Base-by-base conservation (phyloP, 2,113 vertebrate species). In the crab-eating macaque (Macaca fascicularis) region DNA sequence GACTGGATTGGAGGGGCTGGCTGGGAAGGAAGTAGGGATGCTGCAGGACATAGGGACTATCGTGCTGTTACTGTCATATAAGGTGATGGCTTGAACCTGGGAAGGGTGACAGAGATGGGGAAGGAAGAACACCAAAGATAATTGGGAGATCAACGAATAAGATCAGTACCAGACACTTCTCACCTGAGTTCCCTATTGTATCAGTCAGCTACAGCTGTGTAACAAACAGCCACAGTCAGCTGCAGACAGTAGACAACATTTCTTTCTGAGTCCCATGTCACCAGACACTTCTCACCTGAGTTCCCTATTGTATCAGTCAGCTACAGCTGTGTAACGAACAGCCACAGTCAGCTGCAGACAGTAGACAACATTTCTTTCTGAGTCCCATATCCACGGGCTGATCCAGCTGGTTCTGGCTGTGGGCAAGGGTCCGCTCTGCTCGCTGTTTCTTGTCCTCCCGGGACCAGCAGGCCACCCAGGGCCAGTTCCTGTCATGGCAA, bases 401-500 rank as follows among this genome's bases (percentile, higher is more conserved):
- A 19, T 38, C 69, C 59, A 0, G 59, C n/a, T 48, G 84, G 20
- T 76, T 48, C 23, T 0, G 25, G 78, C 52, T 2, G 20, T 10
- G 70, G 30, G 22, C 1, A 5, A 23, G 27, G 27, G 10, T 35
- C 23, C 0, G 19, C 22, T 5, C 40, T n/a, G 5, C 64, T 38
- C 13, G 0, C 40, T 3, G 38, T 8, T 22, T 48, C 79, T 10
- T 20, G 8, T 5, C 11, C 57, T 72, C 3, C 6, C 40, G 1
- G 8, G 48, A 25, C 5, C 38, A 13, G 67, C 10, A 3, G 52
- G n/a, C 7, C 12, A 5, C 3, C 3, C 43, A 1, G 8, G 35
- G 12, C 7, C 38, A 8, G 61, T 8, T 52, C 38, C 10, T 10
- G 2, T 30, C 6, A 1, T 1, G 12, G 35, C 0, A 6, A 5